These are phyloP conservation scores for Campylorhamphus procurvoides DNA, from an alignment of 2,113 vertebrate genomes.

Conservation along the genomic window DNA sequence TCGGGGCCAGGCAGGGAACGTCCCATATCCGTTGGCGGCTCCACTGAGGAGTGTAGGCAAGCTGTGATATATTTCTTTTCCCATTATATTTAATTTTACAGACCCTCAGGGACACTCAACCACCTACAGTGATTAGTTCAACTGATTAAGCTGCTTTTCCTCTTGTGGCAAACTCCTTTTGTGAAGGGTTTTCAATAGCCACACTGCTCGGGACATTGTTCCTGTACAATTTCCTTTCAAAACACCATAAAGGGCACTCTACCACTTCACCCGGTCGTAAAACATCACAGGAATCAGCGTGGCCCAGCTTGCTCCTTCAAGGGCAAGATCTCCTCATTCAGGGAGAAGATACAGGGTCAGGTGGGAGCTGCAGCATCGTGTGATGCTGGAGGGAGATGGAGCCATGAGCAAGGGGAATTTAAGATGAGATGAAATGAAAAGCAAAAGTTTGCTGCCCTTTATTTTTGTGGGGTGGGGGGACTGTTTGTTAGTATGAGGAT, in stretches of 20 bases:
- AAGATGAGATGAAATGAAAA: neutral
- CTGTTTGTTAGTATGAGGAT: neutral
- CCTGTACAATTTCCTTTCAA: conserved; percentile 35
- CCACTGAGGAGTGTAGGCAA: neutral
- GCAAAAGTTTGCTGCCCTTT: neutral
- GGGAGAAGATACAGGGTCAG: neutral
- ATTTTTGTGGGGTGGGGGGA: too few species aligned
- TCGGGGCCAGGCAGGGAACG: neutral
- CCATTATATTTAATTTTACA: conserved; percentile 62
- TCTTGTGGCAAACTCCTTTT: conserved; percentile 49
- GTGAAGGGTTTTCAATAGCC: conserved; percentile 39
- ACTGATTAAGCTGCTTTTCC: conserved; percentile 65
- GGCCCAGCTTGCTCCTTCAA: neutral
- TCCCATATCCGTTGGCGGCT: neutral
- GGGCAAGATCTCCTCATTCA: neutral
- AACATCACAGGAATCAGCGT: neutral
- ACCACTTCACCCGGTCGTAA: conserved; percentile 8
- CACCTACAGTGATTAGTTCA: conserved; percentile 45
- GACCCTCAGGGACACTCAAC: conserved; percentile 53
- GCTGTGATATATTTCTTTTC: conserved; percentile 35
- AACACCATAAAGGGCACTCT: conserved; percentile 19
- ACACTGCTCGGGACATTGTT: neutral
- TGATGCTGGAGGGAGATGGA: neutral
- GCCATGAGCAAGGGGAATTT: neutral
- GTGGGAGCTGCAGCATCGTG: neutral